Percentiles rank a stretch among this genome's conserved stretches.
Evolutionary conservation across 2,888 invertebrate species (phyloP).

Genomic region (Metacarcinus magister): DNA sequence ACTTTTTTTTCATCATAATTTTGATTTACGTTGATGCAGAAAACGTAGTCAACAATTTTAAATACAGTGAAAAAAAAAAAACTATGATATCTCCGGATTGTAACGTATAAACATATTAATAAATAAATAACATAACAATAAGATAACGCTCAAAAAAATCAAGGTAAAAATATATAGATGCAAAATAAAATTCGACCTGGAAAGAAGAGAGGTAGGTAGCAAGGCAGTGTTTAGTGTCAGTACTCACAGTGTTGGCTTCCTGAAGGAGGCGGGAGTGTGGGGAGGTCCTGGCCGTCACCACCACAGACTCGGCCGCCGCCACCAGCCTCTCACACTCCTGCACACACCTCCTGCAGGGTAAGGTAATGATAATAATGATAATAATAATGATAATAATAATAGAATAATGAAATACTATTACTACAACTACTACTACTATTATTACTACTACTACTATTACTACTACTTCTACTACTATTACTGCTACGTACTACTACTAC

Average conservation of each 20-base stretch:
- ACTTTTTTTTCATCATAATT: too few species aligned
- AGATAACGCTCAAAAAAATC: too few species aligned
- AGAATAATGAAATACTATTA: not conserved
- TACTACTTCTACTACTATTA: not conserved
- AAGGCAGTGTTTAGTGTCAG: not conserved
- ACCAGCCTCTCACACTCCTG: slow-evolving; percentile 56
- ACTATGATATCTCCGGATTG: too few species aligned
- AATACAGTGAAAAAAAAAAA: too few species aligned
- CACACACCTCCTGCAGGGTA: slow-evolving; percentile 55
- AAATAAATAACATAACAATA: too few species aligned
- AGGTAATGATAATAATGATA: not conserved
- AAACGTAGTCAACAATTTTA: too few species aligned
- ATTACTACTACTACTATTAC: not conserved
- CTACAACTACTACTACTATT: not conserved
- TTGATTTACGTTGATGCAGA: too few species aligned
- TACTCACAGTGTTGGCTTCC: slow-evolving; percentile 65
- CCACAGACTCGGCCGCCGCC: slow-evolving; percentile 40
- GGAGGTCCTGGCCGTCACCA: not conserved
- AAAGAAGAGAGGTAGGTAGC: too few species aligned
- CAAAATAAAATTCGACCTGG: too few species aligned
- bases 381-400: not conserved
- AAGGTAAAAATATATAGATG: too few species aligned
- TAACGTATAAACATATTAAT: too few species aligned
- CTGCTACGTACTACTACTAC: too few species aligned
- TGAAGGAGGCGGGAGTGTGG: not conserved